These are phyloP conservation scores for Garrulus glandarius DNA, from an alignment of 2,797 vertebrate genomes.

Conservation along the genomic window DNA sequence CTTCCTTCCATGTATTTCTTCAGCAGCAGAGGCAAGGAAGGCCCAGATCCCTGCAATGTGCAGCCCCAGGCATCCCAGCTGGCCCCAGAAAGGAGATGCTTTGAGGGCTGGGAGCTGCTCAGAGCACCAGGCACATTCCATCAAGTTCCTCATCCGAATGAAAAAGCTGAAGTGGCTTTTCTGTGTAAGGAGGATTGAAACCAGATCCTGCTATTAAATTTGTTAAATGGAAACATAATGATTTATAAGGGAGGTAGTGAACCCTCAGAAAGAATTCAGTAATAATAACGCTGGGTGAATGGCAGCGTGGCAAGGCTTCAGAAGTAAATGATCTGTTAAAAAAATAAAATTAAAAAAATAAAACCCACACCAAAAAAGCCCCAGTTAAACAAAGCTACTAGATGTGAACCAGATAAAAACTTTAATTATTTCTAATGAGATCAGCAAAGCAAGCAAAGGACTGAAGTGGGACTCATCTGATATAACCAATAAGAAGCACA, in stretches of 20 bases:
- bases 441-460: conserved; percentile 2
- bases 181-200: conserved; percentile 25
- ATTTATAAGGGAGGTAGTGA: conserved; percentile 28
- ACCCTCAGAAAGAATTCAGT: conserved; percentile 1
- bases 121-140: conserved; percentile 18
- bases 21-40: not conserved
- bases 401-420: not conserved
- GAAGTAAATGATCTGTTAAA: not conserved
- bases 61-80: not conserved
- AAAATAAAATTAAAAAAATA: not conserved
- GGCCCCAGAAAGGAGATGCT: not conserved
- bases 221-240: not conserved
- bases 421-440: conserved; percentile 41
- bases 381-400: not conserved
- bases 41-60: not conserved
- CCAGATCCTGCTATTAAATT: conserved; percentile 49
- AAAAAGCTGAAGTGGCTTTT: conserved; percentile 28
- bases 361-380: fast-evolving
- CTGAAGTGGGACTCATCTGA: not conserved
- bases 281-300: not conserved
- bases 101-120: not conserved
- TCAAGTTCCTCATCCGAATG: not conserved
- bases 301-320: not conserved
- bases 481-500: not conserved
- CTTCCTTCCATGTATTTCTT: not conserved